Base-by-base conservation (phyloP, 2,888 invertebrate species). In the Abrostola tripartita region DNA sequence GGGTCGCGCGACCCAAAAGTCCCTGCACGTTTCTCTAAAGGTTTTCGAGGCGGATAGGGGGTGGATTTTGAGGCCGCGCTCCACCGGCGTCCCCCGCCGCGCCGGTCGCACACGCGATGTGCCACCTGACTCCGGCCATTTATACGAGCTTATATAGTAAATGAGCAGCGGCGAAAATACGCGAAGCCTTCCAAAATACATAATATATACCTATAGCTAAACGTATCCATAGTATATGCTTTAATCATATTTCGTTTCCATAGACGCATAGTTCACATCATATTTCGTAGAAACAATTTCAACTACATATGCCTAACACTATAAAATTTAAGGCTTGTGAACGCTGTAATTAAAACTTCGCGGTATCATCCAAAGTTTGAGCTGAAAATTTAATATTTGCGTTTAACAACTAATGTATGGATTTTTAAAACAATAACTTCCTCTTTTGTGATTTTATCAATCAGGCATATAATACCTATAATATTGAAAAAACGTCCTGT, bases 1-100 rank as follows among this genome's bases (percentile, higher is more conserved):
- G 93, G 88, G 87, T 87, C 87, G 86, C 86, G 87, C 87, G 92
- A 87, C 88, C 91, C 83, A 65, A 74, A 84, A 85, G 86, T 85
- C 87, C 88, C 86, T 84, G 83, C 83, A 83, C 88, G 87, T 83
- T 84, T 85, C 82, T 72, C 81, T 85, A 81, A 85, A 84, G 86
- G 85, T 85, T 82, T 78, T 77, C 67, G 77, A 79, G 80, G 78
- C 76, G 81, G 76, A 81, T 73, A 79, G 86, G 81, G 85, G 86
- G 84, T 81, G 87, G 85, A 86, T 83, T 85, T 87, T 82, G 78
- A 82, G 83, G 78, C 82, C 85, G 85, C 81, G 75, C 82, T 81
- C 81, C 81, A 78, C 61, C 80, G 81, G 76, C 81, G 83, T 84
- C 87, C 88, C 88, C 84, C 82, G 84, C 63, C 84, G 84, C 82